A percentile compares a stretch with the other conserved stretches of the same genome.
Conservation (phyloP, 2,797 vertebrate species). For the Eulemur rubriventer region DNA sequence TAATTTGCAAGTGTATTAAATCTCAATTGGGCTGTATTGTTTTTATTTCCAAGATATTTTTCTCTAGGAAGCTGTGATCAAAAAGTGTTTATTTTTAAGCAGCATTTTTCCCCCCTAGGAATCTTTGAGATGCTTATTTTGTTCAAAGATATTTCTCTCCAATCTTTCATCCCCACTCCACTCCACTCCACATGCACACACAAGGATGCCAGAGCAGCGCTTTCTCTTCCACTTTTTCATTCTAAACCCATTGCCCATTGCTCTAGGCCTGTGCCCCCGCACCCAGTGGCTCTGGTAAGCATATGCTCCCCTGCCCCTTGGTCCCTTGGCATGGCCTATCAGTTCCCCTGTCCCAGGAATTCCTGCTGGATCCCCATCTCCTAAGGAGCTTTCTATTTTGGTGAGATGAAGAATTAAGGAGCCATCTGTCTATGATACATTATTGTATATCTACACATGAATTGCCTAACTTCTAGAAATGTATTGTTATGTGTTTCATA, state of each 20-base stretch:
- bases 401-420: constrained; percentile 21
- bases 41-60: constrained; percentile 67
- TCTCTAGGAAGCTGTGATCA: constrained; percentile 58
- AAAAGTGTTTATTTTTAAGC: constrained; percentile 51
- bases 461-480: background rate
- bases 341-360: background rate
- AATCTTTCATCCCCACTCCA: background rate
- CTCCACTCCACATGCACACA: background rate
- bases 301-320: background rate
- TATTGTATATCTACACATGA: background rate
- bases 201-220: background rate
- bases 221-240: background rate
- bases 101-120: background rate
- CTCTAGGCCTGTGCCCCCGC: background rate
- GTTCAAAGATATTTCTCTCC: constrained; percentile 24
- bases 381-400: constrained; percentile 35
- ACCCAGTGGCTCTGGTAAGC: background rate
- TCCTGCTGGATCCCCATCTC: background rate
- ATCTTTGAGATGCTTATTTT: constrained; percentile 59
- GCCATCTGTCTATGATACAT: background rate
- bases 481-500: background rate
- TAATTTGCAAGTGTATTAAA: constrained; percentile 61
- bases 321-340: background rate
- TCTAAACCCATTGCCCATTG: background rate
- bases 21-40: constrained; percentile 55